Evolutionary conservation across 2,113 vertebrate genomes (phyloP).

Genomic region (Pyxicephalus adspersus): DNA sequence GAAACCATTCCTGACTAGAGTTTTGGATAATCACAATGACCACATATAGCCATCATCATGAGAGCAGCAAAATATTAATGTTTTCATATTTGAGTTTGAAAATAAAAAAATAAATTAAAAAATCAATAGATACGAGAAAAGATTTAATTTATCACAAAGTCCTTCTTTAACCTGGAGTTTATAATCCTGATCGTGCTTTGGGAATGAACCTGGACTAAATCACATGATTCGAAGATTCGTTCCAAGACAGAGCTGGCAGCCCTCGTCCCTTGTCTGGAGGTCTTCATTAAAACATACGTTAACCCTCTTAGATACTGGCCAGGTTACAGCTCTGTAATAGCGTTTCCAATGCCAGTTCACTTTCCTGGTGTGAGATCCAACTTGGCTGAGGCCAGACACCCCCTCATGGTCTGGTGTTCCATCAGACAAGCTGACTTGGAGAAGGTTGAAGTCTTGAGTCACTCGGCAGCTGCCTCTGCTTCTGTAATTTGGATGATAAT

Average conservation of each 20-base stretch:
- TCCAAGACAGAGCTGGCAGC: constrained; percentile 50
- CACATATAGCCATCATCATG: too few relatives aligned
- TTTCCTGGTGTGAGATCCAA: constrained; percentile 53
- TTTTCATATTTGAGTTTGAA: too few relatives aligned
- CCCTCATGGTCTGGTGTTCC: constrained; percentile 47
- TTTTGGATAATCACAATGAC: too few relatives aligned
- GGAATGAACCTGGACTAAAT: constrained; percentile 49
- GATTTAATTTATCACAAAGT: too few relatives aligned
- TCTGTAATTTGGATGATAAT: constrained; percentile 57
- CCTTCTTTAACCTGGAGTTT: background rate
- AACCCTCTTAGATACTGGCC: constrained; percentile 57
- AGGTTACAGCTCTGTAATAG: constrained; percentile 55
- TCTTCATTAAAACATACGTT: constrained; percentile 58
- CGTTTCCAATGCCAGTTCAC: constrained; percentile 56
- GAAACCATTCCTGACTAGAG: too few relatives aligned
- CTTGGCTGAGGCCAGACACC: constrained; percentile 46
- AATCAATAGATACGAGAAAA: too few relatives aligned
- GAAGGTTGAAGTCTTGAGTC: constrained; percentile 55
- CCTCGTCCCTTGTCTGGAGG: constrained; percentile 50
- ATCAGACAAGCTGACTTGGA: constrained; percentile 56
- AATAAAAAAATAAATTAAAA: too few relatives aligned
- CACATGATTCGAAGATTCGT: constrained; percentile 1
- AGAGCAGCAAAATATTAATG: too few relatives aligned
- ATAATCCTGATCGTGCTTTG: constrained; percentile 10
- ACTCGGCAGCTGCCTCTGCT: constrained; percentile 49